Evolutionary conservation across 2,888 invertebrate species (phyloP).

Genomic region (Heliconius hortense): DNA sequence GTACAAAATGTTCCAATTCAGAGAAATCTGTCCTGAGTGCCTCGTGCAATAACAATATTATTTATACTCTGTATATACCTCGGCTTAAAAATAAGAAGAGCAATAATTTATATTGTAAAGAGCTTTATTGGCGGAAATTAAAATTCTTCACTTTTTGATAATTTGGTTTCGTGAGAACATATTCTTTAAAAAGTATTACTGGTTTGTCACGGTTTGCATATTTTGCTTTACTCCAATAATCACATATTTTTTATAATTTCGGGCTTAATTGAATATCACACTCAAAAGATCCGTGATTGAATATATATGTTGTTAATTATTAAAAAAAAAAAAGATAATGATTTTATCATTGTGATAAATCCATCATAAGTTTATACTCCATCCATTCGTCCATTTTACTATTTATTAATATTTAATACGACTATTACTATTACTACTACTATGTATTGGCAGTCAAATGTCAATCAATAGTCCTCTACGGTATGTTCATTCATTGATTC

Average conservation of each 20-base stretch:
- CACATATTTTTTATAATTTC: background rate
- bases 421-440: background rate
- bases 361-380: background rate
- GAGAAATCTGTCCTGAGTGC: constrained; percentile 32
- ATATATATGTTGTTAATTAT: background rate
- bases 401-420: constrained; percentile 3
- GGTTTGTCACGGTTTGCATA: no score
- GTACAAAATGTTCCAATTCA: constrained; percentile 36
- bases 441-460: constrained; percentile 5
- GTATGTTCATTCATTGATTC: constrained; percentile 7
- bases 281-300: background rate
- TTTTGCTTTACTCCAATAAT: background rate
- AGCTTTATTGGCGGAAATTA: constrained; percentile 12
- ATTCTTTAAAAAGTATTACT: background rate
- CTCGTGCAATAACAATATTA: constrained; percentile 8
- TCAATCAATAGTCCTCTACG: constrained; percentile 9
- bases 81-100: background rate
- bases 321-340: background rate
- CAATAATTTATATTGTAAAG: background rate
- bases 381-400: background rate
- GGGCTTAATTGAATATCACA: background rate
- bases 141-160: background rate
- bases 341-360: background rate
- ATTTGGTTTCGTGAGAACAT: background rate
- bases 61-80: constrained; percentile 7